phyloP scores from a whole-genome alignment of 2,797 vertebrate genomes.

The Pelochelys cantorii region DNA sequence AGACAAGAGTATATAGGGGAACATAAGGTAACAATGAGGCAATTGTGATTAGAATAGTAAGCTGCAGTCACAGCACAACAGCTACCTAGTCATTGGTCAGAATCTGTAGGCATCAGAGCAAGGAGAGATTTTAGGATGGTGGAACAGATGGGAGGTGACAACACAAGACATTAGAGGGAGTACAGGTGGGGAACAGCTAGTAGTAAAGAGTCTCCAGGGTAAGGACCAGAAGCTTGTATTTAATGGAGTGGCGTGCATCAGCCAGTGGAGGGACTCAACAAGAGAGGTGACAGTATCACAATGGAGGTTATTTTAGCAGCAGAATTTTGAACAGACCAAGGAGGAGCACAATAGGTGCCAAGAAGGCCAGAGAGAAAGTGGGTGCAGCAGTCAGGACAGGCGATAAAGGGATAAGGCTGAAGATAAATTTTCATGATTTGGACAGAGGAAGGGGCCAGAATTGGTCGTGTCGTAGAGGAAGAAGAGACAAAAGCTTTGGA shows the following conservation, averaged over 20 bases:
- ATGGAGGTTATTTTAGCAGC: background rate
- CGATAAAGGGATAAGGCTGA: background rate
- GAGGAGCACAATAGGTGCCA: background rate
- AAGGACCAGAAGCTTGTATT: background rate
- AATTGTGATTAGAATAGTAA: background rate
- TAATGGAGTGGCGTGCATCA: background rate
- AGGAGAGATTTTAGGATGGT: background rate
- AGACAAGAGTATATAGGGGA: background rate
- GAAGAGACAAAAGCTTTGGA: background rate
- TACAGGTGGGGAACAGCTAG: conserved; percentile 9
- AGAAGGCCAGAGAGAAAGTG: background rate
- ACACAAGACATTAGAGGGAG: background rate
- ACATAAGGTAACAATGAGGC: background rate
- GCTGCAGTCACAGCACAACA: background rate
- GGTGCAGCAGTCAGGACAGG: background rate
- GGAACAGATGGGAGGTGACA: conserved; percentile 12
- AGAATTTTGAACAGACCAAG: background rate
- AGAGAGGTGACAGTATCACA: background rate
- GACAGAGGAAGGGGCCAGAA: background rate
- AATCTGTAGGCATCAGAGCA: background rate
- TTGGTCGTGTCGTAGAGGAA: background rate
- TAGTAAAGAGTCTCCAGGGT: background rate
- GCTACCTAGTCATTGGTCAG: background rate
- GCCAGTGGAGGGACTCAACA: background rate
- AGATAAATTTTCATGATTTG: background rate